Conservation (phyloP, 1,140 invertebrate genomes). For the Drosophila tropicalis region DNA sequence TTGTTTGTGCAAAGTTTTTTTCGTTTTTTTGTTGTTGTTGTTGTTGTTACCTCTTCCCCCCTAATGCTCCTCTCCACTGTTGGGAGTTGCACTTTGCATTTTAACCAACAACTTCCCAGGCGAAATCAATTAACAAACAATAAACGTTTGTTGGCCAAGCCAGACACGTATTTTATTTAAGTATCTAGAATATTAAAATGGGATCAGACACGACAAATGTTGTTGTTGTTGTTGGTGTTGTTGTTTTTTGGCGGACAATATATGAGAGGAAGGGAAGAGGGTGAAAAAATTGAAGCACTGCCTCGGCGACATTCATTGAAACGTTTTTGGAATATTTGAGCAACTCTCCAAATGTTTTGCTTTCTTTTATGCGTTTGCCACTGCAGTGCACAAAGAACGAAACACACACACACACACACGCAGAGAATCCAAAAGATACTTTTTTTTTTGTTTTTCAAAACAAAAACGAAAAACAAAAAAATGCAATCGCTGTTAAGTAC, state of each 20-base stretch:
- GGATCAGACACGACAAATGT: conserved; percentile 76
- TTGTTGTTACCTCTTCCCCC: conserved; percentile 11
- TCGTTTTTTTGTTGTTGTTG: not conserved
- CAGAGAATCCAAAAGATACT: conserved; percentile 34
- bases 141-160: conserved; percentile 81
- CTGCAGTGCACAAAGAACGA: conserved; percentile 25
- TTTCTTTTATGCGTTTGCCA: conserved; percentile 55
- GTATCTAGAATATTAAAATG: conserved; percentile 83
- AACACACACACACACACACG: not conserved
- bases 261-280: not conserved
- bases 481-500: conserved; percentile 46
- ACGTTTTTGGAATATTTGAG: conserved; percentile 78
- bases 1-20: conserved; percentile 41
- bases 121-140: conserved; percentile 83
- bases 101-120: conserved; percentile 76
- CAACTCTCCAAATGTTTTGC: conserved; percentile 47
- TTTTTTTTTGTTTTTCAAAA: conserved; percentile 15
- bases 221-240: conserved; percentile 23
- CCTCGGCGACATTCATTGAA: conserved; percentile 78
- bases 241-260: conserved; percentile 10
- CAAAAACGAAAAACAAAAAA: conserved; percentile 8
- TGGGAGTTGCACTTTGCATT: conserved; percentile 78
- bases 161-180: conserved; percentile 82
- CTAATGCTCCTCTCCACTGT: not conserved
- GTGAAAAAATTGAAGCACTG: conserved; percentile 77